Evolutionary conservation across 2,888 invertebrate genomes (phyloP).

Genomic region (Cheilosia soror): DNA sequence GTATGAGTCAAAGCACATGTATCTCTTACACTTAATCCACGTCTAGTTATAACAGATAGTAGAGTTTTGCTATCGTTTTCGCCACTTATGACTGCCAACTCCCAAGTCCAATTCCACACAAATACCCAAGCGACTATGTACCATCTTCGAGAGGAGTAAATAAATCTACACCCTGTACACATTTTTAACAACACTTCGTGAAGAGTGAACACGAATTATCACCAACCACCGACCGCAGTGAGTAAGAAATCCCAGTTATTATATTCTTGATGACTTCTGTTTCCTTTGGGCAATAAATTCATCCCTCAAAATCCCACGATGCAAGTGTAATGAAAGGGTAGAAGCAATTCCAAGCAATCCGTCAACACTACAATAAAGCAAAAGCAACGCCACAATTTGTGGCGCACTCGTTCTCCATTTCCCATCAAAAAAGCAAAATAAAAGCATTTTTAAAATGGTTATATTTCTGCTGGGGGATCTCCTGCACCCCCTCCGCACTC

Average conservation of each 20-base stretch:
- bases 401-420: slow-evolving; percentile 36
- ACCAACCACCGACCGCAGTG: neutral
- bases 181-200: neutral
- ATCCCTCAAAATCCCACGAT: slow-evolving; percentile 14
- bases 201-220: neutral
- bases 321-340: slow-evolving; percentile 9
- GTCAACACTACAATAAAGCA: slow-evolving; percentile 48
- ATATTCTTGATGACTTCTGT: slow-evolving; percentile 23
- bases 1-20: too few relatives aligned
- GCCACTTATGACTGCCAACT: too few relatives aligned
- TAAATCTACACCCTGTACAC: neutral
- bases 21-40: too few relatives aligned
- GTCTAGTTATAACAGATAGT: too few relatives aligned
- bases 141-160: neutral
- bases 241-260: slow-evolving; percentile 9
- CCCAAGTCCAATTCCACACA: too few relatives aligned
- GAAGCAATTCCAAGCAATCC: slow-evolving; percentile 48
- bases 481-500: neutral
- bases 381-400: slow-evolving; percentile 22
- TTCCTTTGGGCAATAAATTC: slow-evolving; percentile 33
- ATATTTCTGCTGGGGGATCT: slow-evolving; percentile 7
- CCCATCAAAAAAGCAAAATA: slow-evolving; percentile 23
- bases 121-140: too few relatives aligned
- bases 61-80: too few relatives aligned
- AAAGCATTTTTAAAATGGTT: slow-evolving; percentile 48